Base-by-base conservation (phyloP, 2,797 vertebrate genomes). In the Distichodus sexfasciatus region DNA sequence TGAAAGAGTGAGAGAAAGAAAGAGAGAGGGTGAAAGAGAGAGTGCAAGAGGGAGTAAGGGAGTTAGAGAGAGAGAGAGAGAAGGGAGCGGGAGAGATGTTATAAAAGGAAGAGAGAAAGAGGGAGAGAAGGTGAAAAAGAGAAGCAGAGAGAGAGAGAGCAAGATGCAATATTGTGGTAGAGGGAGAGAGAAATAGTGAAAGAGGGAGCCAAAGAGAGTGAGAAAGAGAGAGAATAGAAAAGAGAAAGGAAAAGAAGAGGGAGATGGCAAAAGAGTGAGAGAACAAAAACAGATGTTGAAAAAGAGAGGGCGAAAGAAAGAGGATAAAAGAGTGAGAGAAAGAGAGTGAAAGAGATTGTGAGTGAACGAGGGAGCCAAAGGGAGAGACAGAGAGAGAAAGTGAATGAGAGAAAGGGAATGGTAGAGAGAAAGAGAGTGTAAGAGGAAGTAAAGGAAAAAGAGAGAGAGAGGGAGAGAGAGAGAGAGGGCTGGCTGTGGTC, bases 401-500 rank as follows among this genome's bases (percentile, higher is more conserved):
- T 71, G 84, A 85, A 80, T 87, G 64, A 43, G 63, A 76, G 64
- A 69, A 50, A 71, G 35, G 26, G 60, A 77, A 81, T 47, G 73
- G 81, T 83, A 83, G 83, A 84, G 87, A 81, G 81, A 85, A 81
- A 86, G 74, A 83, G 81, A 79, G 80, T 71, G 84, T 12, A 53
- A 15, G 8, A 21, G 48, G 35, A n/a, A n/a, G n/a, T n/a, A n/a
- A 85, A 80, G 87, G 53, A 64, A 51, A 46, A 44, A 26, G 59
- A 78, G 81, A 57, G 74, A 81, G 83, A 83, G 84, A 85, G 87
- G 80, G 81, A 82, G 80, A 85, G 76, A 82, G 81, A 76, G 79
- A 71, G 84, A 84, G 81, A 87, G 85, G 83, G 69, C 79, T 82
- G 88, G 91, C 89, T 90, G 86, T 88, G 90, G 86, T 91, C 90